phyloP scores from a whole-genome alignment of 2,797 vertebrate species.

The Mareca penelope region DNA sequence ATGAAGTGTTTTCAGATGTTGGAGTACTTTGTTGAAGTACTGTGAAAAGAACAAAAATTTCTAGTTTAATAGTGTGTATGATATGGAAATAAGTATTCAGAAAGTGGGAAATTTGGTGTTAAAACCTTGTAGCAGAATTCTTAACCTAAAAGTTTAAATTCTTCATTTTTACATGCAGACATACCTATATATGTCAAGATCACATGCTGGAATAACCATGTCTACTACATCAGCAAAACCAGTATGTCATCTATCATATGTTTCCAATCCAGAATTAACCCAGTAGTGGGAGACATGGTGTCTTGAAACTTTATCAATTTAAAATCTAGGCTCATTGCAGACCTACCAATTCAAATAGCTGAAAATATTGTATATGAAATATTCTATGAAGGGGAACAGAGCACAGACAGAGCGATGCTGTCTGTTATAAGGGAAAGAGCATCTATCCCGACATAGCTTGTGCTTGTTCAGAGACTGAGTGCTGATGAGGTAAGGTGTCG shows the following conservation, averaged over 20 bases:
- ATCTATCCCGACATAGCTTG: accelerated
- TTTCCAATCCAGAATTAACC: background rate
- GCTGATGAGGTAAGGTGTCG: background rate
- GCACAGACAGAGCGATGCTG: background rate
- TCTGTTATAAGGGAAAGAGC: background rate
- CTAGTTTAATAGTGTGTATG: background rate
- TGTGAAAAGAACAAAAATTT: background rate
- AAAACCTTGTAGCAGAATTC: background rate
- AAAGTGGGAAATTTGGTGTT: background rate
- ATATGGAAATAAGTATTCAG: background rate
- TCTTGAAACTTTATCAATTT: background rate
- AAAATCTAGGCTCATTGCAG: background rate
- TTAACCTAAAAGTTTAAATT: background rate
- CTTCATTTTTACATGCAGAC: background rate
- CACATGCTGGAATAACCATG: background rate
- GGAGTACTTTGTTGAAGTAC: background rate
- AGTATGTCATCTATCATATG: accelerated
- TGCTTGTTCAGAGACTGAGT: background rate
- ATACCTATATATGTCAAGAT: background rate
- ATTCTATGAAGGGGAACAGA: background rate
- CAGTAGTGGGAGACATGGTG: accelerated
- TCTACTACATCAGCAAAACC: background rate
- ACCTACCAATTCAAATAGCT: background rate
- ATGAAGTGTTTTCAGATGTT: background rate
- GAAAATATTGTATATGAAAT: background rate